These are phyloP conservation scores for Tetheella fluctuosa DNA, from an alignment of 2,888 invertebrate species.

Conservation along the genomic window DNA sequence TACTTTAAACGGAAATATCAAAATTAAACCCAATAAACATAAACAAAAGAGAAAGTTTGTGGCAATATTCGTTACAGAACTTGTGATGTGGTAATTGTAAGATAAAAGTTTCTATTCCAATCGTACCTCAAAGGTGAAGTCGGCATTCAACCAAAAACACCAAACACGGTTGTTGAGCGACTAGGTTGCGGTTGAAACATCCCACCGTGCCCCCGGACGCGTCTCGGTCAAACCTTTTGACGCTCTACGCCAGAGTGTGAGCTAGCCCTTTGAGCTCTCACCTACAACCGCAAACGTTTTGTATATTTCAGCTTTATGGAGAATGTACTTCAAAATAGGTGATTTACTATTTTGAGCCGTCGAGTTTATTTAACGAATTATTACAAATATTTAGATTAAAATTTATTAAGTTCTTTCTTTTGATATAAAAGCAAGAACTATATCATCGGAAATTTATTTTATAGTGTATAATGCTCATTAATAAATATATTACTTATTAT, in stretches of 20 bases:
- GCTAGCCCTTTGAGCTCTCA: constrained; percentile 78
- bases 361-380: neutral
- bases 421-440: too few relatives aligned
- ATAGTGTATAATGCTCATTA: too few relatives aligned
- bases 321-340: constrained; percentile 44
- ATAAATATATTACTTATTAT: neutral
- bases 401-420: too few relatives aligned
- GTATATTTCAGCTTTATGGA: constrained; percentile 60
- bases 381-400: too few relatives aligned
- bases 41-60: constrained; percentile 26
- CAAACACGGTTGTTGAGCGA: constrained; percentile 56
- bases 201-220: constrained; percentile 48
- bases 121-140: constrained; percentile 47
- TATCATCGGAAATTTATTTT: too few relatives aligned
- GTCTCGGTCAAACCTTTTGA: constrained; percentile 76
- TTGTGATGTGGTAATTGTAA: constrained; percentile 21
- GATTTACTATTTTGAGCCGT: neutral
- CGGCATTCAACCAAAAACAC: constrained; percentile 49
- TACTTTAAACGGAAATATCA: neutral
- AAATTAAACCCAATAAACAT: constrained; percentile 20
- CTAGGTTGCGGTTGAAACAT: constrained; percentile 65
- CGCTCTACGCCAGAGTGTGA: constrained; percentile 59
- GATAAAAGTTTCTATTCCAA: constrained; percentile 25
- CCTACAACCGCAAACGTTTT: constrained; percentile 78
- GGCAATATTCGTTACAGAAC: constrained; percentile 25